Evolutionary conservation across 2,888 invertebrate species (phyloP).

Genomic region (Meliscaeva auricollis): DNA sequence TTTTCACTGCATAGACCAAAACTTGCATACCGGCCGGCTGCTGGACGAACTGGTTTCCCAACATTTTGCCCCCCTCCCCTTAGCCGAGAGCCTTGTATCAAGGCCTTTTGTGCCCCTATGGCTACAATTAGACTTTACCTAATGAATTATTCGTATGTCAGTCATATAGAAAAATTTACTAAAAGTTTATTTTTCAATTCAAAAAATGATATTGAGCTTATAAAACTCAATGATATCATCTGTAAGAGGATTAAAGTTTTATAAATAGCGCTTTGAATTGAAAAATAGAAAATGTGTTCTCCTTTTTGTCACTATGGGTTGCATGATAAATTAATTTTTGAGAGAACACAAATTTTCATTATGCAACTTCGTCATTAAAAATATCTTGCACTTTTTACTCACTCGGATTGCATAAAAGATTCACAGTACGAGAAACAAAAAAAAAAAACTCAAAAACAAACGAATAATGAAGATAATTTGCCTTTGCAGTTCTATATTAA

Average conservation of each 20-base stretch:
- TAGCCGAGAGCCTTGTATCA: no score
- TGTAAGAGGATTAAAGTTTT: neutral
- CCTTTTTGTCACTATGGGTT: constrained; percentile 1
- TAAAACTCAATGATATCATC: neutral
- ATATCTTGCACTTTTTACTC: neutral
- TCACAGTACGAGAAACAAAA: neutral
- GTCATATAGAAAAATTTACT: no score
- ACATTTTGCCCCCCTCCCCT: no score
- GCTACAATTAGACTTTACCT: no score
- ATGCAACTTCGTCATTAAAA: constrained; percentile 25
- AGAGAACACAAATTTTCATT: constrained; percentile 52
- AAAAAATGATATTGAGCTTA: neutral
- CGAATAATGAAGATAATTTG: constrained; percentile 69
- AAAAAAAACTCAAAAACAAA: constrained; percentile 32
- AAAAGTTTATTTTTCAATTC: neutral
- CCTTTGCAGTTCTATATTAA: constrained; percentile 59
- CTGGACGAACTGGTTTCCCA: no score
- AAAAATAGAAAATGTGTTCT: neutral
- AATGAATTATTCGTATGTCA: no score
- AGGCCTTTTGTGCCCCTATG: no score
- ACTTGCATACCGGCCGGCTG: no score
- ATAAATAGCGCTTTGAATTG: neutral
- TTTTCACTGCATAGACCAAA: no score
- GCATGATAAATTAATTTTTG: constrained; percentile 68
- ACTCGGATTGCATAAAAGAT: neutral